Base-by-base conservation (phyloP, 2,888 invertebrate species). In the Gryllus longicercus region DNA sequence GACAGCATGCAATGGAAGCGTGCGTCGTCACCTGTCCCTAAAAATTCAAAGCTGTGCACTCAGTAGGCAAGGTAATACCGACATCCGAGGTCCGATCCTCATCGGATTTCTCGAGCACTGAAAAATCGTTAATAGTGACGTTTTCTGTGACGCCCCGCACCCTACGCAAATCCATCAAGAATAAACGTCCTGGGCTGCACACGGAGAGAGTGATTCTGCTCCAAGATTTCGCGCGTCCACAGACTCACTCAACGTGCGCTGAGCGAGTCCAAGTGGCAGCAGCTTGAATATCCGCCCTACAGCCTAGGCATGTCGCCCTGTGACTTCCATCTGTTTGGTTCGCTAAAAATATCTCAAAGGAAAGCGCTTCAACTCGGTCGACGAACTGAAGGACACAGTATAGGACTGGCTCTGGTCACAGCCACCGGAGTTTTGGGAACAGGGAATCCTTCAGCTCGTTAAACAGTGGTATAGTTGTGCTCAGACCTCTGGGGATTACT, bases 311-410 rank as follows among this genome's bases (percentile, higher is more conserved):
- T 79, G 74, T 74, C 74, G 79, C 79, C 74, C 79, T 79, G 79
- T 75, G 79, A 79, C 50, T 79, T 79, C 74, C 63, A 74, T 74
- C 38, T 79, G 74, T 79, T 79, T 79, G 79, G 74, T 79, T 4
- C 63, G 25, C 25, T 25, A 38, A 78, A 50, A 79, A 79, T 1
- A 79, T 8, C 79, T 79, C 16, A 74, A 79, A 79, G 74, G 74
- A 75, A 79, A 79, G 79, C 38, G 79, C 74, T 79, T 79, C 79
- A 25, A 25, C 2, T 25, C 25, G 25, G 2, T 3, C 25, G 25
- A 25, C 25, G 2, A 25, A 25, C 25, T 79, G 38, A 74, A 79
- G 74, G 79, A 79, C 74, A 14, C 74, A 38, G 79, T 38, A 63
- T 2, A 74, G 16, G 75, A 74, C 75, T 79, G 51, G 63, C 25